Percentiles rank a stretch among this genome's conserved stretches.
Conservation (phyloP, 2,888 invertebrate species). For the Acronicta alni region DNA sequence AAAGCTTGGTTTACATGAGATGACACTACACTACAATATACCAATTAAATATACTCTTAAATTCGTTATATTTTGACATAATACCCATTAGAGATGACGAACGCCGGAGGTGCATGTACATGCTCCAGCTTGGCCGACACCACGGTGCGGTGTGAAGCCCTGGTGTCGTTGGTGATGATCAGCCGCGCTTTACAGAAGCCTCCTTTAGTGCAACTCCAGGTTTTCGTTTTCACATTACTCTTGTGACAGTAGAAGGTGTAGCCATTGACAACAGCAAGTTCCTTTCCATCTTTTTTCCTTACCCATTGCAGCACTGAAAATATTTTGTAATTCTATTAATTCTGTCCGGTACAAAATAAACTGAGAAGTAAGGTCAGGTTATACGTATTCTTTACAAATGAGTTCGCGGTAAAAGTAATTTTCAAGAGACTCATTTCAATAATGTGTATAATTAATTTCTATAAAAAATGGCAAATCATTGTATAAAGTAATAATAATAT, state of each 20-base stretch:
- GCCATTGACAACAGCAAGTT: constrained; percentile 52
- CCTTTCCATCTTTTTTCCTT: constrained; percentile 51
- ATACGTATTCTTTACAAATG: no score
- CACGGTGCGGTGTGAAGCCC: constrained; percentile 30
- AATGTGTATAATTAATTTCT: no score
- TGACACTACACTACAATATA: neutral
- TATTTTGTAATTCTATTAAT: neutral
- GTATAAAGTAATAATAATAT: no score
- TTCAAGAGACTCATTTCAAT: no score
- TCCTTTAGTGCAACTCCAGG: constrained; percentile 55
- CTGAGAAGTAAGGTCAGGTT: neutral
- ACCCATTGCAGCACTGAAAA: constrained; percentile 47
- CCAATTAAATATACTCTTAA: neutral
- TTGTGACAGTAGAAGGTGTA: constrained; percentile 47
- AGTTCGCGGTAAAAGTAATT: no score
- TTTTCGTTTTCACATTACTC: constrained; percentile 36
- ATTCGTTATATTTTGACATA: constrained; percentile 33
- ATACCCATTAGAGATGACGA: constrained; percentile 48
- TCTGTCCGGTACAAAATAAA: neutral
- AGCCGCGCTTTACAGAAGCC: constrained; percentile 40
- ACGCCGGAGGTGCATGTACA: constrained; percentile 45
- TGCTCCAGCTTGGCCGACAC: constrained; percentile 48
- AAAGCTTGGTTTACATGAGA: neutral
- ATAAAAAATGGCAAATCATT: no score
- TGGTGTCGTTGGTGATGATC: constrained; percentile 38